phyloP scores from a whole-genome alignment of 2,113 vertebrate species.

The Oophaga pumilio region DNA sequence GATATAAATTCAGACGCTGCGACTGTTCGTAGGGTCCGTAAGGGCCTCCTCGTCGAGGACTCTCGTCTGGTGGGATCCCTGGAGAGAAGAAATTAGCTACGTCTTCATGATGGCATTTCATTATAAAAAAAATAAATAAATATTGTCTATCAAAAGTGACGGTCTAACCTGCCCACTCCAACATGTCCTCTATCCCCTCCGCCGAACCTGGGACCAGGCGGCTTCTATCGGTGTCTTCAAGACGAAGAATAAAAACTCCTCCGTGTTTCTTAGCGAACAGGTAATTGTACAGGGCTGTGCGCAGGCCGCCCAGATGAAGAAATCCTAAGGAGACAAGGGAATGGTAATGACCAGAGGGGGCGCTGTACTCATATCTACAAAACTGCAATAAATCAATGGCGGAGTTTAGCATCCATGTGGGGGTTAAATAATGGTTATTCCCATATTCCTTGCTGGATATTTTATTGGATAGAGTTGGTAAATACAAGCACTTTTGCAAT shows the following conservation, averaged over 20 bases:
- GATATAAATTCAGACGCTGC: conserved; percentile 79
- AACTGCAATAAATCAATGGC: background rate
- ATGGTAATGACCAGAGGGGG: background rate
- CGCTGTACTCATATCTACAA: background rate
- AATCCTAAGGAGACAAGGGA: conserved; percentile 74
- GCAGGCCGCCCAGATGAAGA: conserved; percentile 88
- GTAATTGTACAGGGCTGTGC: conserved; percentile 94
- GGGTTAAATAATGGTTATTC: too few species aligned
- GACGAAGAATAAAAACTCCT: conserved; percentile 84
- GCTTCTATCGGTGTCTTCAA: conserved; percentile 91
- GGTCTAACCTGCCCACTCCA: conserved; percentile 89
- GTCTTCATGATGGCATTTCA: background rate
- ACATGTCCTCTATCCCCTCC: conserved; percentile 85
- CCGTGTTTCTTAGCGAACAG: conserved; percentile 87
- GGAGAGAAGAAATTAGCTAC: background rate
- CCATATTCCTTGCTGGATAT: too few species aligned
- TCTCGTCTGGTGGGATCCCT: conserved; percentile 92
- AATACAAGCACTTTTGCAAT: too few species aligned
- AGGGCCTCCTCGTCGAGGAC: conserved; percentile 78
- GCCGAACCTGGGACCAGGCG: conserved; percentile 84
- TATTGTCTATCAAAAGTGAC: too few species aligned
- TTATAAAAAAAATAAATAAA: too few species aligned
- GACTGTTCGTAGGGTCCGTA: conserved; percentile 88
- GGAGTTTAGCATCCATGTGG: too few species aligned
- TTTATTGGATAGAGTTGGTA: too few species aligned